Percentiles rank a stretch among this genome's conserved stretches.
Evolutionary conservation across 1,140 invertebrate genomes (phyloP).

Genomic region (Drosophila ercepeae): DNA sequence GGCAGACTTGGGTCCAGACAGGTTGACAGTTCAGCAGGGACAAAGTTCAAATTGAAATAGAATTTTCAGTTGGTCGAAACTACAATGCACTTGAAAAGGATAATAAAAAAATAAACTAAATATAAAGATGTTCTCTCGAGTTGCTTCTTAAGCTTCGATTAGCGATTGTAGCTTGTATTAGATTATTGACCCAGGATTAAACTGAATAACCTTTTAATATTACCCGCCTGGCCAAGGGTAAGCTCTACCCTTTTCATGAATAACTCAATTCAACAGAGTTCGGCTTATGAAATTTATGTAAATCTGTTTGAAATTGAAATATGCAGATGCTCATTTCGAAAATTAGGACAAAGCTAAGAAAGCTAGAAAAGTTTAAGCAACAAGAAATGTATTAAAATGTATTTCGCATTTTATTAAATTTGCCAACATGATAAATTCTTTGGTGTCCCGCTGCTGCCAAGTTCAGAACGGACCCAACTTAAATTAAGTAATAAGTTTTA

Average conservation of each 20-base stretch:
- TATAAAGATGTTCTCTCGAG: too few relatives aligned
- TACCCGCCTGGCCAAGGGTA: neutral
- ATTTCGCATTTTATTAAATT: constrained; percentile 78
- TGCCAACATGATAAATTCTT: constrained; percentile 75
- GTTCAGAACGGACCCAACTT: constrained; percentile 48
- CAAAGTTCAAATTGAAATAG: constrained; percentile 7
- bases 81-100: constrained; percentile 1
- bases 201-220: neutral
- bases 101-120: neutral
- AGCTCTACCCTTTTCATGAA: constrained; percentile 70
- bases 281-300: constrained; percentile 66
- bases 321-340: constrained; percentile 74
- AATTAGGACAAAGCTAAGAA: constrained; percentile 46
- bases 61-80: neutral
- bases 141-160: too few relatives aligned
- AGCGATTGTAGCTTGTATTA: too few relatives aligned
- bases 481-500: constrained; percentile 82
- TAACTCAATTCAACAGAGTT: constrained; percentile 39
- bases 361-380: constrained; percentile 17
- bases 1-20: constrained; percentile 23
- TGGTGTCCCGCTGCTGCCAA: constrained; percentile 33
- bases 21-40: constrained; percentile 34
- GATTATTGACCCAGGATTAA: too few relatives aligned
- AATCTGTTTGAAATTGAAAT: constrained; percentile 77
- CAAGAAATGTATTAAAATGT: constrained; percentile 65